These are phyloP conservation scores for Eristalis intricaria DNA, from an alignment of 2,888 invertebrate species.

Conservation along the genomic window DNA sequence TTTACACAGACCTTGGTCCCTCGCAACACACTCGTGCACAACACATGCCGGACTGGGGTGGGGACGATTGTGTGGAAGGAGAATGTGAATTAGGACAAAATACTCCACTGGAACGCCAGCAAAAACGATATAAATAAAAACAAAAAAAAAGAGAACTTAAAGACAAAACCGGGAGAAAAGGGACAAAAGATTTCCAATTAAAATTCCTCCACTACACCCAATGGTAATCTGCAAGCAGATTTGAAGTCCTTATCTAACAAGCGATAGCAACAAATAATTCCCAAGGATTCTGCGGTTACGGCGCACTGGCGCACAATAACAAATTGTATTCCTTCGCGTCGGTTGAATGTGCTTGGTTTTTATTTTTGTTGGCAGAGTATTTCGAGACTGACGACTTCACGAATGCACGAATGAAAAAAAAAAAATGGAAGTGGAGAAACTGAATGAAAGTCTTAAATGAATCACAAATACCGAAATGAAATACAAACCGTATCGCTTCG, in stretches of 20 bases:
- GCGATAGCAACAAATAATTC: constrained; percentile 55
- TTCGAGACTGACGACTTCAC: not conserved
- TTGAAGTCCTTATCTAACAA: constrained; percentile 66
- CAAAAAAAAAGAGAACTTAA: not conserved
- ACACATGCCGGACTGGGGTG: not conserved
- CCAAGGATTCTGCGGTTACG: constrained; percentile 53
- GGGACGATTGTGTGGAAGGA: not conserved
- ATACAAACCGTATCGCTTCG: constrained; percentile 37
- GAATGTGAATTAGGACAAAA: constrained; percentile 54
- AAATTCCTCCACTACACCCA: constrained; percentile 66
- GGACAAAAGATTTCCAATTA: constrained; percentile 71
- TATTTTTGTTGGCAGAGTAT: not conserved
- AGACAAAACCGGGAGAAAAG: constrained; percentile 23
- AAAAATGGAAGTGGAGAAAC: not conserved
- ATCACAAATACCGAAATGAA: constrained; percentile 59
- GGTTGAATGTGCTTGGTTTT: constrained; percentile 1
- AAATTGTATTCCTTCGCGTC: constrained; percentile 37
- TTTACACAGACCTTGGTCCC: not conserved
- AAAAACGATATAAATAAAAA: not conserved
- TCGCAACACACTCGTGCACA: not conserved
- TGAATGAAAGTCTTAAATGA: constrained; percentile 62
- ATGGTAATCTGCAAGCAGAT: constrained; percentile 70
- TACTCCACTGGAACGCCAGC: constrained; percentile 8
- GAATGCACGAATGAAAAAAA: constrained; percentile 6
- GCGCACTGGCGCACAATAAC: constrained; percentile 23